Base-by-base conservation (phyloP, 2,113 vertebrate genomes). In the Cercocebus atys region DNA sequence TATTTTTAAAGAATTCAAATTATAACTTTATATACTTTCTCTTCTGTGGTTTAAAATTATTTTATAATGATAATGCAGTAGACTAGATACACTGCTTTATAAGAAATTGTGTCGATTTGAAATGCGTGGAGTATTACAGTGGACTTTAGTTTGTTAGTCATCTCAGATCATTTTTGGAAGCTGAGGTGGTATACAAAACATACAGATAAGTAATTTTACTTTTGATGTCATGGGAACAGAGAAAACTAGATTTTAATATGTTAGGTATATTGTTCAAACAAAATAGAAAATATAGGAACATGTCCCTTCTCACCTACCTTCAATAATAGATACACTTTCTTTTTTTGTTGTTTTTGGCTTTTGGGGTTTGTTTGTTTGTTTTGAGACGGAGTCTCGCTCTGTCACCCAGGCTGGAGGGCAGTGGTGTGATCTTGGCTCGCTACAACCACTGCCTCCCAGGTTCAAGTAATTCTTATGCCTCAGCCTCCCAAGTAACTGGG, bases 1-100 rank as follows among this genome's bases (percentile, higher is more conserved):
- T 82, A 79, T 82, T 95, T 85, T 92, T 55, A 90, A 90, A 79
- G 73, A 93, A 79, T 82, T 96, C 30, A 47, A 78, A 90, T 79
- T 50, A 75, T 64, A 90, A 75, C 50, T 97, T 94, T 76, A 66
- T 35, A 13, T 5, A 17, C 45, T 95, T 88, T 68, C 73, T 90
- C 47, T 40, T 88, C 25, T 30, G 25, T 55, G 59, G 5, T 55
- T 88, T 91, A 59, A 72, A 66, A 78, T 89, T 84, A 57, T 50
- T 78, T 88, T 79, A 55, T 52, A 43, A 35, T 80, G 72, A 78
- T 45, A 92, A 73, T 55, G 45, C 13, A 57, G 32, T 45, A 70
- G 38, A 45, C n/a, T 82, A 90, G 50, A 55, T 43, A 68, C 9
- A 11, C 68, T 45, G 0, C 66, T 92, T 90, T 85, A 47, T 88